Evolutionary conservation across 2,113 vertebrate species (phyloP).

Genomic region (Tylochromis polylepis): DNA sequence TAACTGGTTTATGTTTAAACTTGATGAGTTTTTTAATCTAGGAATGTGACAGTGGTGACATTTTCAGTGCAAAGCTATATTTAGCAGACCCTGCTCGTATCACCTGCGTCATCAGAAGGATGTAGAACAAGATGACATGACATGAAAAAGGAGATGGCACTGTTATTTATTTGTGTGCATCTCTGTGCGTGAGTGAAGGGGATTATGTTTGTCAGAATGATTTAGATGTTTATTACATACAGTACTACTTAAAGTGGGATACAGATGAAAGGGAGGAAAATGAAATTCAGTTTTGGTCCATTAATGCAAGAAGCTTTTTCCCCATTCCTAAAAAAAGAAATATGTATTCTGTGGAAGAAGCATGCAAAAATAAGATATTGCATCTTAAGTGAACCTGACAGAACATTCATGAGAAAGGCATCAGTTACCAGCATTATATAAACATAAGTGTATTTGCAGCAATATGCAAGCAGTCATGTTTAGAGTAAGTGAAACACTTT

Average conservation of each 20-base stretch:
- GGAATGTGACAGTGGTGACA: slow-evolving; percentile 33
- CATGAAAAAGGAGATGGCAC: slow-evolving; percentile 27
- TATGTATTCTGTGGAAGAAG: not conserved
- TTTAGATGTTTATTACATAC: not conserved
- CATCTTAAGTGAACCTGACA: not conserved
- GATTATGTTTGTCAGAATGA: not conserved
- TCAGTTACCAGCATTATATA: not conserved
- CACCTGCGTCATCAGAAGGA: slow-evolving; percentile 37
- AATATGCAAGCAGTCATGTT: not conserved
- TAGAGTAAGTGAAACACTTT: not conserved
- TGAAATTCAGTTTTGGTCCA: not conserved
- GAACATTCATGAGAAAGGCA: not conserved
- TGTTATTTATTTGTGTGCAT: slow-evolving; percentile 16
- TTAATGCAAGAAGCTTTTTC: not conserved
- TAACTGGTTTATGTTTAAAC: not conserved
- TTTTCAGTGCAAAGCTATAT: slow-evolving; percentile 47
- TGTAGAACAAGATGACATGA: slow-evolving; percentile 53
- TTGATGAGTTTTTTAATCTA: not conserved
- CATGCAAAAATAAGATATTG: not conserved
- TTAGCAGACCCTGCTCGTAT: slow-evolving; percentile 20
- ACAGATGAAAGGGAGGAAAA: not conserved
- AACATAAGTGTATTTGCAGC: not conserved
- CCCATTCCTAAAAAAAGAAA: not conserved
- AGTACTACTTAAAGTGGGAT: too few relatives aligned
- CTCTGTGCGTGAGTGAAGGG: not conserved